phyloP scores from a whole-genome alignment of 2,797 vertebrate species.

The Sebastes itinus region DNA sequence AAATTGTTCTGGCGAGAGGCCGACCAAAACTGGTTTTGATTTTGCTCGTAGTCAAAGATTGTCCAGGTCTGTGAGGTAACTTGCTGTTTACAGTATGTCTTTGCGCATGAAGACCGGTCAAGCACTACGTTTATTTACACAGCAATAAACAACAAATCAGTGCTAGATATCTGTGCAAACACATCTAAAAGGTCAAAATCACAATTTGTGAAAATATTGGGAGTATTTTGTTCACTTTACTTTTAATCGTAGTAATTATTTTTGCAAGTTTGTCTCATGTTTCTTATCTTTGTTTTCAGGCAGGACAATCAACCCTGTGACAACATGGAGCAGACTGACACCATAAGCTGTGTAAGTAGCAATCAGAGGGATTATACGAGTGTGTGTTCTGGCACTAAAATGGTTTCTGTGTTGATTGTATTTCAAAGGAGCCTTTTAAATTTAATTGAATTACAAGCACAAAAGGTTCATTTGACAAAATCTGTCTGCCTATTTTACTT shows the following conservation, averaged over 20 bases:
- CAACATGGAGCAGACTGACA: slow-evolving; percentile 74
- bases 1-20: neutral
- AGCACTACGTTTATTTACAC: neutral
- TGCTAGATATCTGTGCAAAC: neutral
- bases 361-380: neutral
- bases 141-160: neutral
- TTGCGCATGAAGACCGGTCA: neutral
- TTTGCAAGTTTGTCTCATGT: neutral
- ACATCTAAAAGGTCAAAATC: neutral
- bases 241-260: neutral
- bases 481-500: neutral
- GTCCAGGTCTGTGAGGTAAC: neutral
- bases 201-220: neutral
- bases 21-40: neutral
- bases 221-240: neutral
- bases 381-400: neutral
- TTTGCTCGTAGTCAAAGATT: neutral
- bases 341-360: slow-evolving; percentile 75
- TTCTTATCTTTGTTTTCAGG: slow-evolving; percentile 61
- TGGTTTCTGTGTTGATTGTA: neutral
- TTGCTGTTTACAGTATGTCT: neutral
- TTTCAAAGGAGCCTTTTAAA: neutral
- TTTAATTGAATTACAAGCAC: neutral
- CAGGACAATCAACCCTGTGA: slow-evolving; percentile 73
- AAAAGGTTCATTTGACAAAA: neutral